These are phyloP conservation scores for Cuniculus paca DNA, from an alignment of 2,797 vertebrate species.

Conservation along the genomic window DNA sequence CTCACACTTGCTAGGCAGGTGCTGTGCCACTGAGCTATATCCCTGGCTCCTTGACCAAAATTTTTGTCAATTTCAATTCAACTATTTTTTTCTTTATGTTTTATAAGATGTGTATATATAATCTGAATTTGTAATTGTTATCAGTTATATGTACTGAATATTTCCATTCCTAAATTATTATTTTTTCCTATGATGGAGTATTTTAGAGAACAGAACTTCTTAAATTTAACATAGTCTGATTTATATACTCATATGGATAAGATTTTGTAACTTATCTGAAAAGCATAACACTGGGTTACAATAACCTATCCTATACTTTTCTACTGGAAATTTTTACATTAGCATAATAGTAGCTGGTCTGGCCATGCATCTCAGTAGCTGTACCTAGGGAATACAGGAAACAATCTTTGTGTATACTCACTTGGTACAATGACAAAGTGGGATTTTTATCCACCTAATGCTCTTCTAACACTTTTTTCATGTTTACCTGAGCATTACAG, in stretches of 20 bases:
- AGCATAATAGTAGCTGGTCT: not conserved
- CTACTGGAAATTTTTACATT: not conserved
- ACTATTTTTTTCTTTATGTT: not conserved
- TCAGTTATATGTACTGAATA: not conserved
- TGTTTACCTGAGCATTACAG: not conserved
- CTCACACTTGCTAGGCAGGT: too few relatives aligned
- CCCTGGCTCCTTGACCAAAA: not conserved
- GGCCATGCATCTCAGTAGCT: not conserved
- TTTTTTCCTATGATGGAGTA: not conserved
- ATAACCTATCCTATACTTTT: not conserved
- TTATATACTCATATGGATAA: not conserved
- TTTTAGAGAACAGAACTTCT: not conserved
- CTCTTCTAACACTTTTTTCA: not conserved
- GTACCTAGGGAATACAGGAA: not conserved
- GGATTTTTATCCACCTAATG: not conserved
- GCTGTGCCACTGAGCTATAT: too few relatives aligned
- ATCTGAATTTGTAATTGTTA: not conserved
- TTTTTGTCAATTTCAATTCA: not conserved
- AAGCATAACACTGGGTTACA: not conserved
- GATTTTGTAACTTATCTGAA: not conserved
- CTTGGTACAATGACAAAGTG: not conserved
- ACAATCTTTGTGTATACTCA: not conserved
- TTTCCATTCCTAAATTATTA: not conserved
- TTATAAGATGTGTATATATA: not conserved
- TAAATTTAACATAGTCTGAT: not conserved